Percentiles rank a stretch among this genome's conserved stretches.
These are phyloP conservation scores for Parasteatoda tepidariorum DNA, from an alignment of 1,140 invertebrate genomes.

Conservation along the genomic window DNA sequence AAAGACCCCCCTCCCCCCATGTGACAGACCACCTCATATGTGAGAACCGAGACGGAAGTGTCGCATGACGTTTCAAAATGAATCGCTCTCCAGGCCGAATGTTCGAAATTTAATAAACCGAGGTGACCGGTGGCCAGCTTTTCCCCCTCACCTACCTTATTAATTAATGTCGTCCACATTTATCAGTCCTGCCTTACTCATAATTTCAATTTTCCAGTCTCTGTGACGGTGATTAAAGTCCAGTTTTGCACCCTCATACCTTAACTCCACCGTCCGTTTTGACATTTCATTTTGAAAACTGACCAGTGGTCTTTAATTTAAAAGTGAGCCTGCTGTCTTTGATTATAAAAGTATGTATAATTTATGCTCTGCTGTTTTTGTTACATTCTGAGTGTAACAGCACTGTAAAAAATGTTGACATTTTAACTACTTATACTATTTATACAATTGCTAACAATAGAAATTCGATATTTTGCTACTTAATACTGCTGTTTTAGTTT, in stretches of 20 bases:
- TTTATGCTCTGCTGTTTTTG: too few species aligned
- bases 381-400: too few species aligned
- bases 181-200: slow-evolving; percentile 22
- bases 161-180: slow-evolving; percentile 49
- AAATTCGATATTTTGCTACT: too few species aligned
- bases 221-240: slow-evolving; percentile 35
- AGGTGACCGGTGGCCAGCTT: slow-evolving; percentile 32
- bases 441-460: too few species aligned
- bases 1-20: neutral
- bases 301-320: neutral
- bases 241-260: neutral
- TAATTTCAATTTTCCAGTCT: slow-evolving; percentile 30
- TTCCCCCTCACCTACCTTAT: slow-evolving; percentile 14
- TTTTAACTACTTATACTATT: too few species aligned
- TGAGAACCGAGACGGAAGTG: neutral
- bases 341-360: too few species aligned
- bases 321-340: too few species aligned
- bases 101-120: slow-evolving; percentile 47
- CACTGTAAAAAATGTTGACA: too few species aligned
- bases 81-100: slow-evolving; percentile 6
- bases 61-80: slow-evolving; percentile 1
- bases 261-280: neutral
- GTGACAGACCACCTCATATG: too few species aligned
- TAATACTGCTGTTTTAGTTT: too few species aligned
- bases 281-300: neutral